Conservation (phyloP, 2,797 vertebrate genomes). For the Fundulus diaphanus region DNA sequence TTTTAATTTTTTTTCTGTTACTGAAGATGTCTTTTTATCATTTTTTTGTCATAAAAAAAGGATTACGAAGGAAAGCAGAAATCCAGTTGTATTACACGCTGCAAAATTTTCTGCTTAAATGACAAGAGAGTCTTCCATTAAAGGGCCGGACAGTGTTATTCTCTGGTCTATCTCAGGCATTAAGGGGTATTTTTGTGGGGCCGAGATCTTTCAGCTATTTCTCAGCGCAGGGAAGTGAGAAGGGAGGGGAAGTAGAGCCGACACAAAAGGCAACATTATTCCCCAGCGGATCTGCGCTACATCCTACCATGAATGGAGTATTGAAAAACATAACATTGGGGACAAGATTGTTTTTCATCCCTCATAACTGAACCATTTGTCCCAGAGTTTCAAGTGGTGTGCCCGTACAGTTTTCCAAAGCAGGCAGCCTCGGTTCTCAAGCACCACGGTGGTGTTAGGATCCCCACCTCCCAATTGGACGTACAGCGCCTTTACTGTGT, state of each 20-base stretch:
- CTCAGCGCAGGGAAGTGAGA: slow-evolving; percentile 78
- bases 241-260: slow-evolving; percentile 78
- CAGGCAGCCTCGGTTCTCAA: slow-evolving; percentile 47
- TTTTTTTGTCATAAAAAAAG: slow-evolving; percentile 7
- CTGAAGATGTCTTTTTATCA: neutral
- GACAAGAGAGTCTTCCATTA: slow-evolving; percentile 25
- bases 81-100: slow-evolving; percentile 5
- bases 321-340: slow-evolving; percentile 88
- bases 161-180: slow-evolving; percentile 67
- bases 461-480: slow-evolving; percentile 67
- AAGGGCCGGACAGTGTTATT: slow-evolving; percentile 51
- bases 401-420: slow-evolving; percentile 63
- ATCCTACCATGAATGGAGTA: slow-evolving; percentile 92
- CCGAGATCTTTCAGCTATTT: slow-evolving; percentile 87
- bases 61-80: slow-evolving; percentile 6
- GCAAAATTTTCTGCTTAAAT: slow-evolving; percentile 52
- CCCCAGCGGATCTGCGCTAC: slow-evolving; percentile 81
- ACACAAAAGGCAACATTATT: slow-evolving; percentile 99
- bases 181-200: slow-evolving; percentile 74
- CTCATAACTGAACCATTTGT: slow-evolving; percentile 82
- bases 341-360: slow-evolving; percentile 92
- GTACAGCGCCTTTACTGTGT: slow-evolving; percentile 53
- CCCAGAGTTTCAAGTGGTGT: slow-evolving; percentile 71
- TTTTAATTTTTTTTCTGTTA: neutral
- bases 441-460: slow-evolving; percentile 65